phyloP scores from a whole-genome alignment of 2,888 invertebrate genomes.

The Podabrus alpinus region DNA sequence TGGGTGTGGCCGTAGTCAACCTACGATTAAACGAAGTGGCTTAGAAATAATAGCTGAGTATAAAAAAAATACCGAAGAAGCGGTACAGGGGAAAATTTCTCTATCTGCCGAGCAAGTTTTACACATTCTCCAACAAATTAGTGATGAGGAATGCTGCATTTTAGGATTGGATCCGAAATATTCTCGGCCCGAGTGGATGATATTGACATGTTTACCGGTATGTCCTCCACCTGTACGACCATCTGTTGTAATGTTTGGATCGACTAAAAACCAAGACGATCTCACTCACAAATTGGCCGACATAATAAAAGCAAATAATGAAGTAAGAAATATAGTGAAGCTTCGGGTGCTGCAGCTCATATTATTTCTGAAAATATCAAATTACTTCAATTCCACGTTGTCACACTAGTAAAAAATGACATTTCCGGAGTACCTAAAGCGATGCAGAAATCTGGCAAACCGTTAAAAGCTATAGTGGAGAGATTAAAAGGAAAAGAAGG shows the following conservation, averaged over 20 bases:
- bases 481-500: slow-evolving; percentile 98
- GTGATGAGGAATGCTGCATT: slow-evolving; percentile 95
- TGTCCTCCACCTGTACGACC: slow-evolving; percentile 96
- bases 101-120: slow-evolving; percentile 95
- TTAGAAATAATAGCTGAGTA: slow-evolving; percentile 96
- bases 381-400: slow-evolving; percentile 98
- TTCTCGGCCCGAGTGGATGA: slow-evolving; percentile 99
- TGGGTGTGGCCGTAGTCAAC: slow-evolving; percentile 98
- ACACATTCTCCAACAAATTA: slow-evolving; percentile 94
- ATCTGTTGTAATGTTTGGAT: slow-evolving; percentile 99
- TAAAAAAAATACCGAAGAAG: slow-evolving; percentile 98
- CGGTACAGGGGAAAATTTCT: slow-evolving; percentile 87
- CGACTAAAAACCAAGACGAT: slow-evolving; percentile 98
- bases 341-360: slow-evolving; percentile 95
- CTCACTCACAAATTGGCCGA: slow-evolving; percentile 98
- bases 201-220: slow-evolving; percentile 95
- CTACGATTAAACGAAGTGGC: slow-evolving; percentile 85
- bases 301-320: slow-evolving; percentile 97
- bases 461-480: slow-evolving; percentile 96
- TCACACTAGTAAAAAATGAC: slow-evolving; percentile 96
- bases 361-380: slow-evolving; percentile 96
- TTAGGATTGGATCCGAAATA: slow-evolving; percentile 96
- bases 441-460: slow-evolving; percentile 98
- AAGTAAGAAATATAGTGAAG: slow-evolving; percentile 92
- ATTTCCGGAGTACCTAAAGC: slow-evolving; percentile 98